A percentile compares a stretch with the other conserved stretches of the same genome.
Conservation (phyloP, 1,140 invertebrate genomes). For the Cydia amplana region DNA sequence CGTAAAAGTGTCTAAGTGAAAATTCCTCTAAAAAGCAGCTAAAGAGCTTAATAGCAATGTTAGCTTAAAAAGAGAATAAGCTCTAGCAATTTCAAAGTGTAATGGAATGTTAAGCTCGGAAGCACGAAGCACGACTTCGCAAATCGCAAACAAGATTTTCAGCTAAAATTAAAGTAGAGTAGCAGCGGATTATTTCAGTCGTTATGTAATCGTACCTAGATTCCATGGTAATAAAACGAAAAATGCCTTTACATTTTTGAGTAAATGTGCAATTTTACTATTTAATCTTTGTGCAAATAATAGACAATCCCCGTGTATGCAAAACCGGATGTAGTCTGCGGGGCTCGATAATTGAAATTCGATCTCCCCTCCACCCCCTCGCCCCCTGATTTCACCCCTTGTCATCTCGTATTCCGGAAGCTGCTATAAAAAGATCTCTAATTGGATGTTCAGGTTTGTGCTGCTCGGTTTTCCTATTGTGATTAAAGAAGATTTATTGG, state of each 20-base stretch:
- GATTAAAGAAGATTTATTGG: neutral
- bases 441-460: neutral
- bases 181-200: neutral
- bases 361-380: neutral
- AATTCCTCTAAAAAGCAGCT: neutral
- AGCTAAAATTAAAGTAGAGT: neutral
- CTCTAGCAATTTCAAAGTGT: neutral
- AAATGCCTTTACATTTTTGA: no score
- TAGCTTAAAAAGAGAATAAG: neutral
- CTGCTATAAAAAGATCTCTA: neutral
- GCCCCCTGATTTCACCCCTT: neutral
- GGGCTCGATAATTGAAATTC: slow-evolving; percentile 25
- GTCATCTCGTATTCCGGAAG: slow-evolving; percentile 4
- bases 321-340: slow-evolving; percentile 1
- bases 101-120: neutral
- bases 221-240: no score
- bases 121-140: neutral
- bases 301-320: neutral
- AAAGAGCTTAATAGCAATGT: neutral
- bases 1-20: no score
- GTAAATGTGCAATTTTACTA: neutral
- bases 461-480: neutral
- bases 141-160: slow-evolving; percentile 8
- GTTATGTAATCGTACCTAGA: no score
- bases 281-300: slow-evolving; percentile 4